Base-by-base conservation (phyloP, 2,113 vertebrate species). In the Bufo gargarizans region DNA sequence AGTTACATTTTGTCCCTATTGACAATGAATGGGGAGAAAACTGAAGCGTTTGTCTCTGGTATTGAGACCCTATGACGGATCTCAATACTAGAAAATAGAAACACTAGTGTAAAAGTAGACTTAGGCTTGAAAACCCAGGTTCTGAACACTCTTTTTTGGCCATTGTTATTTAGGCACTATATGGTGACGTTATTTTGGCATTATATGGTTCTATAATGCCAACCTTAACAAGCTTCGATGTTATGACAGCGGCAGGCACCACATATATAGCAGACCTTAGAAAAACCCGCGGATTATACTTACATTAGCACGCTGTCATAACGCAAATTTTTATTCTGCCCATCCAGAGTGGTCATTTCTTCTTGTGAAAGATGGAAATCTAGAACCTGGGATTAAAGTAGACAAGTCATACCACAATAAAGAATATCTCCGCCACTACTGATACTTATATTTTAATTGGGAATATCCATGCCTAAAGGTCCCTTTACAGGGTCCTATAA, bases 351-450 rank as follows among this genome's bases (percentile, higher is more conserved):
- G 88, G 92, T 90, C 91, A 95, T 95, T 88, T 96, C 94, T n/a
- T 95, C 93, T 61, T 89, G 20, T 6, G 91, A 91, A 82, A 96
- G 88, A 6, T 93, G 93, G 83, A 96, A 96, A 83, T 97, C 94
- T 92, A 96, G 96, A 89, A 96, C 95, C 95, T 95, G 90, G 2
- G 71, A 91, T 19, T 81, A 0, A 6, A 63, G 6, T 55, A 43
- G 55, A 53, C 0, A 49, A 10, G 8, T 69, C 65, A 22, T 17
- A 20, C 17, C n/a, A 43, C 2, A 47, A 14, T 7, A 49, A 74
- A 17, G 71, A 47, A 6, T 3, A 74, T 3, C 13, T 6, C 4
- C 71, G 1, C 43, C 13, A 13, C 71, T 74, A 6, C 69, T 45
- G 33, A 72, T 33, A 33, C 33, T 33, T 33, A 33, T 33, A 33